Evolutionary conservation across 2,888 invertebrate species (phyloP).

Genomic region (Brachypterus glaber): DNA sequence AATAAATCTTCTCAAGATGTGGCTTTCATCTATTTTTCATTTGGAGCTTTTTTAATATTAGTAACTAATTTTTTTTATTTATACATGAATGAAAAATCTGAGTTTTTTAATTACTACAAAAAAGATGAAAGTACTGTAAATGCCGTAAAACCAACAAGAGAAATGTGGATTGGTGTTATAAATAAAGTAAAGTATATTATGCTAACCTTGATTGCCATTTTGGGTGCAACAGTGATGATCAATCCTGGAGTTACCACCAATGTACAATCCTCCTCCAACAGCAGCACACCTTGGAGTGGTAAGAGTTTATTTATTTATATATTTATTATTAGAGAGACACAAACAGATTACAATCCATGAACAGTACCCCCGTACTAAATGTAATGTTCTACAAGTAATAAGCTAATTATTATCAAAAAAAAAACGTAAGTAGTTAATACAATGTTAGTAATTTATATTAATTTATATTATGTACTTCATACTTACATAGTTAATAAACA

Average conservation of each 20-base stretch:
- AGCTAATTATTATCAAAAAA: too few relatives aligned
- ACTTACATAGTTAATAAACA: too few relatives aligned
- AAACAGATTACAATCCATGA: too few relatives aligned
- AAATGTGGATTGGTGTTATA: neutral
- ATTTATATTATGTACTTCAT: too few relatives aligned
- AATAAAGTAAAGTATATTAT: constrained; percentile 12
- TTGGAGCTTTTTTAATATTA: constrained; percentile 16
- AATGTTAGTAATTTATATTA: too few relatives aligned
- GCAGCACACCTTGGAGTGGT: constrained; percentile 23
- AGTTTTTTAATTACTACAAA: constrained; percentile 25
- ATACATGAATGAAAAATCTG: constrained; percentile 19
- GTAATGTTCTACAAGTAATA: too few relatives aligned
- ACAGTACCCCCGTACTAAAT: too few relatives aligned
- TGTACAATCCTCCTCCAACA: constrained; percentile 19
- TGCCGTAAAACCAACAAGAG: neutral
- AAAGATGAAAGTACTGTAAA: constrained; percentile 6
- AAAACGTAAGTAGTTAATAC: too few relatives aligned
- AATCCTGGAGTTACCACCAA: constrained; percentile 25
- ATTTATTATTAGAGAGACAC: too few relatives aligned
- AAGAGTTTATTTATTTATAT: constrained; percentile 11
- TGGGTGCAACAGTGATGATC: constrained; percentile 23
- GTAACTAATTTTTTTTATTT: constrained; percentile 19
- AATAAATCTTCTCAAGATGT: constrained; percentile 13
- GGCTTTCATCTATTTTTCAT: constrained; percentile 18
- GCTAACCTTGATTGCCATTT: constrained; percentile 20